Evolutionary conservation across 2,797 vertebrate species (phyloP).

Genomic region (Varecia variegata): DNA sequence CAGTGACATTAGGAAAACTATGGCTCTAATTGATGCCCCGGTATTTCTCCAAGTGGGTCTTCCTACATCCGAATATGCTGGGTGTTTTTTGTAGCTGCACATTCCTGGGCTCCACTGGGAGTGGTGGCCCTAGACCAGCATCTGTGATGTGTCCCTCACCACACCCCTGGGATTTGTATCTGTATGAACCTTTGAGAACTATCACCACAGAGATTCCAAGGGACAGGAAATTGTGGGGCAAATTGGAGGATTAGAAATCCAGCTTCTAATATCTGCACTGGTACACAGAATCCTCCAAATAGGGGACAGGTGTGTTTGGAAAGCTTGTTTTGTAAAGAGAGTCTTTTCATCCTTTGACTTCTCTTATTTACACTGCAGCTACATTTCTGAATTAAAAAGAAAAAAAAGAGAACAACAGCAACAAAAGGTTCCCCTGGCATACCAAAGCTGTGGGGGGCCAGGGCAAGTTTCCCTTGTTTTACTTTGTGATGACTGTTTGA

Average conservation of each 20-base stretch:
- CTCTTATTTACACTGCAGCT: conserved; percentile 41
- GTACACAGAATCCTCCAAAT: not conserved
- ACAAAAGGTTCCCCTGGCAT: not conserved
- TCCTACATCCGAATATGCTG: not conserved
- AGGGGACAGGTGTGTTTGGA: conserved; percentile 64
- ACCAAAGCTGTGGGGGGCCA: not conserved
- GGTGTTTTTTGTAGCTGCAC: not conserved
- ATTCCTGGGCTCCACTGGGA: not conserved
- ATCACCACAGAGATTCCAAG: not conserved
- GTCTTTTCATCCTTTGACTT: conserved; percentile 54
- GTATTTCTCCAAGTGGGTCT: not conserved
- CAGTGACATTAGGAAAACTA: not conserved
- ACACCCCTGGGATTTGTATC: not conserved
- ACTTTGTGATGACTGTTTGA: not conserved
- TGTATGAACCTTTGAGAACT: not conserved
- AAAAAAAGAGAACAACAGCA: not conserved
- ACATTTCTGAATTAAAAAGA: conserved; percentile 46
- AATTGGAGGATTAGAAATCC: conserved; percentile 23
- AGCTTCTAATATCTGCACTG: not conserved
- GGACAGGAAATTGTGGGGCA: not conserved
- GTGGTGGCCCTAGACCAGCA: not conserved
- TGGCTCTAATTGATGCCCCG: not conserved
- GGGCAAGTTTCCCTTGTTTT: not conserved
- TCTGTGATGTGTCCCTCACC: not conserved
- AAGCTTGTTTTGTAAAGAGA: conserved; percentile 70